A percentile compares a stretch with the other conserved stretches of the same genome.
Conservation (phyloP, 2,888 invertebrate genomes). For the Heliconius aoede region DNA sequence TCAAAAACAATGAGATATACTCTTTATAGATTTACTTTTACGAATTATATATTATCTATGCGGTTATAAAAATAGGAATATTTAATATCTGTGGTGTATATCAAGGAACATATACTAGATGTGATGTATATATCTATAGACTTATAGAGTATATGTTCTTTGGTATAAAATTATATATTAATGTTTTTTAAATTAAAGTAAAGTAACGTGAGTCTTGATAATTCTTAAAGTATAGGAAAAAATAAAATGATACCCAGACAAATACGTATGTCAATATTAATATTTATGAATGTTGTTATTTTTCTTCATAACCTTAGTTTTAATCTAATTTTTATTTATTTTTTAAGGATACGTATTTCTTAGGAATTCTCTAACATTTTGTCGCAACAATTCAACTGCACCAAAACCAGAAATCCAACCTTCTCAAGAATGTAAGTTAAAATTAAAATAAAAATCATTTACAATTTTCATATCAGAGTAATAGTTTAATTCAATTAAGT, state of each 20-base stretch:
- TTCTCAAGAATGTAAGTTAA: constrained; percentile 56
- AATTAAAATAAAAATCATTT: not conserved
- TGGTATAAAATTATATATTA: too few species aligned
- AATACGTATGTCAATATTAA: constrained; percentile 37
- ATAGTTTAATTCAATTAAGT: not conserved
- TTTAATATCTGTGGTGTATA: not conserved
- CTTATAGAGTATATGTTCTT: too few species aligned
- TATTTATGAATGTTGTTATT: not conserved
- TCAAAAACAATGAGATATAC: not conserved
- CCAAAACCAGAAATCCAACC: constrained; percentile 53
- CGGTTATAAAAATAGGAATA: not conserved
- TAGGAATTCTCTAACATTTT: constrained; percentile 32
- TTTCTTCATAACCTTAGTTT: constrained; percentile 1
- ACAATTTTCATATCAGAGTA: not conserved
- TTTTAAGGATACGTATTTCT: constrained; percentile 7
- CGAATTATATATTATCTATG: not conserved
- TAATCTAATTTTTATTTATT: constrained; percentile 20
- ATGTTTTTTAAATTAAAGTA: not conserved
- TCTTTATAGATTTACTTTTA: not conserved
- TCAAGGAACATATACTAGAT: too few species aligned
- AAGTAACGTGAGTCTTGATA: not conserved
- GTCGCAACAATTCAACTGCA: constrained; percentile 60
- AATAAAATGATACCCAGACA: constrained; percentile 43
- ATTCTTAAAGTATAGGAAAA: constrained; percentile 12
- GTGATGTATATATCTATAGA: too few species aligned